A percentile compares a stretch with the other conserved stretches of the same genome.
phyloP scores from a whole-genome alignment of 2,797 vertebrate genomes.

The Bovichtus diacanthus region DNA sequence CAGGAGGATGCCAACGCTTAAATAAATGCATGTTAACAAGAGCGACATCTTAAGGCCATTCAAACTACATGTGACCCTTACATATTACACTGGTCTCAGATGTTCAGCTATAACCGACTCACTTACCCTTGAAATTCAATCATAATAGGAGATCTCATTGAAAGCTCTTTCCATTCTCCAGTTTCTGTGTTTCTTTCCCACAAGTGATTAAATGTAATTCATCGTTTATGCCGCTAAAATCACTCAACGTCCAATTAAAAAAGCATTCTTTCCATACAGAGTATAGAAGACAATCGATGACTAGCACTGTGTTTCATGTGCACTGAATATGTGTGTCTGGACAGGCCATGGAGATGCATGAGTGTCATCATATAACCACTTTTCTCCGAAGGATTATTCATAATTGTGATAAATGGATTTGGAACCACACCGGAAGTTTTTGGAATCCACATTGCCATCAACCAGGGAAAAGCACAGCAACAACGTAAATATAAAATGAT shows the following conservation, averaged over 20 bases:
- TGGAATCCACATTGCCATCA: constrained; percentile 9
- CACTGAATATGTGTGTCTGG: constrained; percentile 4
- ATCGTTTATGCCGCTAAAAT: constrained; percentile 25
- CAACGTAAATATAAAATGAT: constrained; percentile 17
- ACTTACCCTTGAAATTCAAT: constrained; percentile 12
- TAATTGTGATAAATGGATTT: constrained; percentile 28
- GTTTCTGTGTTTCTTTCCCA: constrained; percentile 11
- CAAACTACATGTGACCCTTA: not conserved
- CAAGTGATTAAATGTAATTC: constrained; percentile 28
- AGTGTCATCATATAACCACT: constrained; percentile 24
- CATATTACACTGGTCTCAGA: not conserved
- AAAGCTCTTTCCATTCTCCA: constrained; percentile 45
- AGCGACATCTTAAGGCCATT: not conserved
- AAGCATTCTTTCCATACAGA: constrained; percentile 10
- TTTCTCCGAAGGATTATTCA: constrained; percentile 19
- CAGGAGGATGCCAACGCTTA: not conserved
- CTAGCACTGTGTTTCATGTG: not conserved
- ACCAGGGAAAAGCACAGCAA: not conserved
- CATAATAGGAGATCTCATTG: not conserved
- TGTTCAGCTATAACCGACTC: not conserved
- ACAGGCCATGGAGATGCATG: not conserved
- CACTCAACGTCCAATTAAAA: constrained; percentile 17
- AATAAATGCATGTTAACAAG: not conserved
- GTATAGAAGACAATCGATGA: constrained; percentile 20
- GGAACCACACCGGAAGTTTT: not conserved